Evolutionary conservation across 92 coral and sea anemone species (phyloP).

Genomic region (Palythoa caribaeorum): DNA sequence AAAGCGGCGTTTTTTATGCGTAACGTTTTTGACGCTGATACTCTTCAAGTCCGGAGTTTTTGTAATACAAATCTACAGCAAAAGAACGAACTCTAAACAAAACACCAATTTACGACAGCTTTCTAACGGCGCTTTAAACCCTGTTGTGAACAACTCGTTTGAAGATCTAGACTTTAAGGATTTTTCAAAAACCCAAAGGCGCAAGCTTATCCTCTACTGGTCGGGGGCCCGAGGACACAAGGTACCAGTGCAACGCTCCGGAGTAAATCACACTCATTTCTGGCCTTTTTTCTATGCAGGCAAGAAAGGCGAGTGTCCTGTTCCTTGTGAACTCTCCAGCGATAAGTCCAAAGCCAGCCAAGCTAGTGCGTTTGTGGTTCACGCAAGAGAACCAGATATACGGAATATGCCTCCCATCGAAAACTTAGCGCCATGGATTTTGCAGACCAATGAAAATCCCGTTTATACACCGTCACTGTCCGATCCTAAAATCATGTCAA

Average conservation of each 20-base stretch:
- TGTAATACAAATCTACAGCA: constrained; percentile 79
- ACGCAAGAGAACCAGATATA: constrained; percentile 91
- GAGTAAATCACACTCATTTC: constrained; percentile 84
- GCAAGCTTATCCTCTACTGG: constrained; percentile 86
- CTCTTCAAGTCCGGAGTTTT: constrained; percentile 72
- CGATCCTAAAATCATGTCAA: constrained; percentile 75
- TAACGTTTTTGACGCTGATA: constrained; percentile 71
- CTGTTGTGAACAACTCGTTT: constrained; percentile 27
- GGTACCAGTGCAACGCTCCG: constrained; percentile 84
- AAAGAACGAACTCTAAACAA: constrained; percentile 46
- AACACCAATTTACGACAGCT: not conserved
- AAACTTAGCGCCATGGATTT: constrained; percentile 92
- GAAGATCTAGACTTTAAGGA: constrained; percentile 21
- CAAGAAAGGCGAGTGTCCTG: constrained; percentile 85
- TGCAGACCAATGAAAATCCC: constrained; percentile 96
- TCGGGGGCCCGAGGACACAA: constrained; percentile 84
- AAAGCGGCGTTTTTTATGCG: constrained; percentile 68
- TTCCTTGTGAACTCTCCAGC: constrained; percentile 86
- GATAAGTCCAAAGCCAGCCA: constrained; percentile 79
- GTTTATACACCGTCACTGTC: constrained; percentile 84
- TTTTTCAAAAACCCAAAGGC: constrained; percentile 52
- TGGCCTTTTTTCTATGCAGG: constrained; percentile 99
- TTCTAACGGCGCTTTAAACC: constrained; percentile 28
- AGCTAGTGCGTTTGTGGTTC: constrained; percentile 96
- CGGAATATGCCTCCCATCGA: constrained; percentile 89